Evolutionary conservation across 2,888 invertebrate genomes (phyloP).

Genomic region (Brenthis hecate): DNA sequence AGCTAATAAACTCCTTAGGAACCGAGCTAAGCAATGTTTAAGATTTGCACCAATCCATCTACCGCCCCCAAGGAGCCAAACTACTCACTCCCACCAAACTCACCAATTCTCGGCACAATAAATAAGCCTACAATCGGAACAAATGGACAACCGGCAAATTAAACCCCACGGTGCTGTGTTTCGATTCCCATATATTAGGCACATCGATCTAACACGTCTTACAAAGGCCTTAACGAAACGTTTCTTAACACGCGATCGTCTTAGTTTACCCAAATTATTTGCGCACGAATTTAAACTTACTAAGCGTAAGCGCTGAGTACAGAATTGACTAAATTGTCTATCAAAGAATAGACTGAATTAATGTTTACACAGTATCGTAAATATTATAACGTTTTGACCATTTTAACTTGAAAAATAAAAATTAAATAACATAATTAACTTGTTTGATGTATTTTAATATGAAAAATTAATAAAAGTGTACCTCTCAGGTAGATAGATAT

Average conservation of each 20-base stretch:
- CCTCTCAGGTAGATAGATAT: too few relatives aligned
- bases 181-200: conserved; percentile 77
- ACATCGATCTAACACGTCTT: conserved; percentile 79
- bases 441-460: too few relatives aligned
- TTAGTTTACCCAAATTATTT: conserved; percentile 52
- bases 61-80: conserved; percentile 38
- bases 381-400: not conserved
- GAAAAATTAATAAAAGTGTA: too few relatives aligned
- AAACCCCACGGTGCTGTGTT: conserved; percentile 65
- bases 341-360: conserved; percentile 11
- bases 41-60: conserved; percentile 38
- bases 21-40: conserved; percentile 23
- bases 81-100: conserved; percentile 43
- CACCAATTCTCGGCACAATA: conserved; percentile 69
- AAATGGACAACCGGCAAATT: conserved; percentile 80
- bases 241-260: conserved; percentile 74
- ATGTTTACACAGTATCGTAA: conserved; percentile 32
- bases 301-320: conserved; percentile 24
- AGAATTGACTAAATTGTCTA: conserved; percentile 25
- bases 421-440: too few relatives aligned
- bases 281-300: conserved; percentile 29
- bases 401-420: too few relatives aligned
- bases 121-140: conserved; percentile 78
- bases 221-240: conserved; percentile 70
- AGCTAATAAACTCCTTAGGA: conserved; percentile 20